Conservation (phyloP, 2,797 vertebrate genomes). For the Fratercula arctica region DNA sequence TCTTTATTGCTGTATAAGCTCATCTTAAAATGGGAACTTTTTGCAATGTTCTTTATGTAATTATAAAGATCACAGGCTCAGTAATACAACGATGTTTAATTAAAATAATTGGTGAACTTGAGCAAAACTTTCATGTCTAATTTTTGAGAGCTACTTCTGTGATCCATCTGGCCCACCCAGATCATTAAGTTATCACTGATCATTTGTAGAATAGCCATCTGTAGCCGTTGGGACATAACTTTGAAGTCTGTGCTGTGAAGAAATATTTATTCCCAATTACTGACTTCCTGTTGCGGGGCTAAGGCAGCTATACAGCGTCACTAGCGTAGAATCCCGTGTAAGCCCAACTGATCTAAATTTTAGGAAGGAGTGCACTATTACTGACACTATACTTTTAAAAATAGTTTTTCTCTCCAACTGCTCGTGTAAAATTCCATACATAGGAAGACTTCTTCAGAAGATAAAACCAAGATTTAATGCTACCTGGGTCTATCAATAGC, state of each 20-base stretch:
- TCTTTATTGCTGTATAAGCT: not conserved
- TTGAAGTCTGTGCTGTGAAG: not conserved
- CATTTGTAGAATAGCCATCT: not conserved
- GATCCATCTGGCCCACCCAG: not conserved
- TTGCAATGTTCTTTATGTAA: not conserved
- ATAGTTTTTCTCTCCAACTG: not conserved
- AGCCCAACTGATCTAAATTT: not conserved
- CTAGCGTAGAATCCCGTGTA: not conserved
- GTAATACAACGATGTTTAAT: not conserved
- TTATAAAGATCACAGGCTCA: not conserved
- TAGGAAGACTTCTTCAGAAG: not conserved
- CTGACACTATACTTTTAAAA: not conserved
- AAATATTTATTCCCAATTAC: not conserved
- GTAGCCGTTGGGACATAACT: not conserved
- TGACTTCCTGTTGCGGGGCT: not conserved
- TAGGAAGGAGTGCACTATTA: not conserved
- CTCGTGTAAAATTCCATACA: not conserved
- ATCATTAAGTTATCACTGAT: not conserved
- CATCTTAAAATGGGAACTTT: not conserved
- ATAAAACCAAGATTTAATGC: not conserved
- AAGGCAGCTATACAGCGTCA: not conserved
- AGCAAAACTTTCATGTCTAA: not conserved
- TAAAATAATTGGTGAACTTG: not conserved
- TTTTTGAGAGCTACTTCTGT: not conserved
- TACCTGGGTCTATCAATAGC: not conserved